Evolutionary conservation across 2,888 invertebrate genomes (phyloP).

Genomic region (Drosophila suboccidentalis): DNA sequence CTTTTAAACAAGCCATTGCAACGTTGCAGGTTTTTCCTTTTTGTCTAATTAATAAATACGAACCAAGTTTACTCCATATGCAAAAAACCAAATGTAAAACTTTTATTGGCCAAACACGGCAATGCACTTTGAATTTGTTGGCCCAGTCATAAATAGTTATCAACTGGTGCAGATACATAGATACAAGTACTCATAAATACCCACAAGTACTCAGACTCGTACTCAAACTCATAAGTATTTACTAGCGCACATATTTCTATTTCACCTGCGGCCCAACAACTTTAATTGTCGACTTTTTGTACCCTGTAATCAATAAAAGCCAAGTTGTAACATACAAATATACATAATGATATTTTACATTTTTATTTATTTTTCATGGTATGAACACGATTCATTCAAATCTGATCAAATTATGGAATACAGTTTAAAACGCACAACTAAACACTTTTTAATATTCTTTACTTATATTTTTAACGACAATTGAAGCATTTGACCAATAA

Average conservation of each 20-base stretch:
- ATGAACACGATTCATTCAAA: background rate
- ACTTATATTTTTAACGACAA: background rate
- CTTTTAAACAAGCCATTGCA: constrained; percentile 59
- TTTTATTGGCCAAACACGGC: constrained; percentile 71
- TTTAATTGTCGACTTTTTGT: constrained; percentile 19
- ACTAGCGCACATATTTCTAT: constrained; percentile 32
- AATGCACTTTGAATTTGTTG: constrained; percentile 74
- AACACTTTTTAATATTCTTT: background rate
- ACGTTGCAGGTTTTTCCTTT: constrained; percentile 39
- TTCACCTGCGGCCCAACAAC: constrained; percentile 64
- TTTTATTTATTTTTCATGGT: background rate
- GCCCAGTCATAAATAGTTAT: constrained; percentile 61
- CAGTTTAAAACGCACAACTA: background rate
- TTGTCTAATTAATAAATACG: constrained; percentile 76
- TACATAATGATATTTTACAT: background rate
- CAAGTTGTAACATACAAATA: background rate
- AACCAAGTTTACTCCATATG: constrained; percentile 48
- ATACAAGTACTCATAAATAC: constrained; percentile 14
- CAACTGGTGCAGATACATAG: constrained; percentile 9
- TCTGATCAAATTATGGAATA: background rate
- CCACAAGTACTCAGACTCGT: constrained; percentile 16
- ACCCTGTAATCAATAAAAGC: constrained; percentile 26
- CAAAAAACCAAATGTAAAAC: constrained; percentile 59
- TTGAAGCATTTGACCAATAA: no score
- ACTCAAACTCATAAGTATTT: constrained; percentile 7